These are phyloP conservation scores for Torymus texanus DNA, from an alignment of 2,888 invertebrate genomes.

Conservation along the genomic window DNA sequence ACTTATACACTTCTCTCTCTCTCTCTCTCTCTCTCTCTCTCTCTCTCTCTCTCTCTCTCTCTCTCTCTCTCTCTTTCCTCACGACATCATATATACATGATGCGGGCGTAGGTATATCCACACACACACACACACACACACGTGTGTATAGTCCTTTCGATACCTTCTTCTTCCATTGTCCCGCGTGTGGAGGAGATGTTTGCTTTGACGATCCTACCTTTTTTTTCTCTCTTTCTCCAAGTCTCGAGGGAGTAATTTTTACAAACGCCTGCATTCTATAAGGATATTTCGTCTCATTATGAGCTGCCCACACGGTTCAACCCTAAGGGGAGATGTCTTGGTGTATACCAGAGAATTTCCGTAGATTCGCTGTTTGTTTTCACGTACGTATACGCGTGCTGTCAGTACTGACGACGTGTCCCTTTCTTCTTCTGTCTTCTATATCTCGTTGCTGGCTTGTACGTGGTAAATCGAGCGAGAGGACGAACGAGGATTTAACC, in stretches of 20 bases:
- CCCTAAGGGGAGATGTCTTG: no score
- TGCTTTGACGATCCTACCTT: neutral
- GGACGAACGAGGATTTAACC: no score
- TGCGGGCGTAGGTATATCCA: neutral
- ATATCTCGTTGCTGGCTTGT: no score
- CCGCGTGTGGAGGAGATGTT: slow-evolving; percentile 1
- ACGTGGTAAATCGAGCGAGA: no score
- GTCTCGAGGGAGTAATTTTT: slow-evolving; percentile 19
- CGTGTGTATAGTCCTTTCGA: neutral
- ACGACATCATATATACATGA: neutral
- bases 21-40: neutral
- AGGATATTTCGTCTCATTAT: slow-evolving; percentile 55
- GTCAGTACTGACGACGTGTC: no score
- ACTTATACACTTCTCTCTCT: slow-evolving; percentile 21
- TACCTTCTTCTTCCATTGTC: slow-evolving; percentile 39
- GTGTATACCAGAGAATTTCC: no score
- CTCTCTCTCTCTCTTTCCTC: neutral
- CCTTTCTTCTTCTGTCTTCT: no score
- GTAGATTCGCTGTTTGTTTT: no score
- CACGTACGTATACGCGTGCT: no score
- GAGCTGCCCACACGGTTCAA: slow-evolving; percentile 49
- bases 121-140: neutral
- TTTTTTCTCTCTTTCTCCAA: neutral
- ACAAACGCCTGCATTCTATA: slow-evolving; percentile 17
- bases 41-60: neutral